These are phyloP conservation scores for Urocyon cinereoargenteus DNA, from an alignment of 2,797 vertebrate genomes.

Conservation along the genomic window DNA sequence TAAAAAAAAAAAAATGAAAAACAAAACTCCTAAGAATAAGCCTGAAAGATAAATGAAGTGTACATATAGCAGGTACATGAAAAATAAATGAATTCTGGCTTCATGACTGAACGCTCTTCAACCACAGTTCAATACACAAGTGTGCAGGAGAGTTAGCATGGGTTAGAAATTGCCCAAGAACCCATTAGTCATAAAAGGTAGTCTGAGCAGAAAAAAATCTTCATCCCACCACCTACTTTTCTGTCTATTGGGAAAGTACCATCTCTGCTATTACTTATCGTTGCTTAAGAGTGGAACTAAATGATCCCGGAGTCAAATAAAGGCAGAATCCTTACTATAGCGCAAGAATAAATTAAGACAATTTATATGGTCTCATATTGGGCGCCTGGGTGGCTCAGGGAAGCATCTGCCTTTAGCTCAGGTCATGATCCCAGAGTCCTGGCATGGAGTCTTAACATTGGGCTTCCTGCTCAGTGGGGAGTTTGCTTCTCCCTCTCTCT, in stretches of 20 bases:
- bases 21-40: neutral
- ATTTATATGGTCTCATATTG: neutral
- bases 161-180: neutral
- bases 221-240: neutral
- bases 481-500: no score
- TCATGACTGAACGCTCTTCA: neutral
- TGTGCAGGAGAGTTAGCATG: neutral
- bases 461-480: no score
- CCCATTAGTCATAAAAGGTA: neutral
- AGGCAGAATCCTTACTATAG: neutral
- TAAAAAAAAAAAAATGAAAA: neutral
- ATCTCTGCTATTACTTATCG: neutral
- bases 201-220: neutral
- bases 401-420: no score
- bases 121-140: neutral
- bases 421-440: no score
- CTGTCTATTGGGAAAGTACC: neutral
- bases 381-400: no score
- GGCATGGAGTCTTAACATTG: no score
- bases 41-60: neutral
- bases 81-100: neutral
- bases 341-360: neutral
- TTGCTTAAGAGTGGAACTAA: neutral
- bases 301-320: neutral
- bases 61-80: neutral